Evolutionary conservation across 2,797 vertebrate species (phyloP), one percentile per base, ranked within the genome.

Genomic region (Centropyge bicolor): DNA sequence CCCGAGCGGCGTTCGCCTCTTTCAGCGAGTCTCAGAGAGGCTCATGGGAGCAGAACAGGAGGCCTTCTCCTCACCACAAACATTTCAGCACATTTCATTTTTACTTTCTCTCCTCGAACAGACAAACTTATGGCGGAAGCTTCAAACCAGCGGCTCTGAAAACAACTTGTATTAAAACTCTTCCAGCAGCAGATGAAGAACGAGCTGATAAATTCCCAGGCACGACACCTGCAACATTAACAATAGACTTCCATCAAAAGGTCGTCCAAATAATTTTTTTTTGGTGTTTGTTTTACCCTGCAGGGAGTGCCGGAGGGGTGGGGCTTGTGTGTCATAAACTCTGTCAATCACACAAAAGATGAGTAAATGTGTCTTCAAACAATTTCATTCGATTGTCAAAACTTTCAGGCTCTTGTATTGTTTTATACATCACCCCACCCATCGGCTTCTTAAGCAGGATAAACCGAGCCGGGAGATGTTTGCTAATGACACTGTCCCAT

Each of bases 251-350:
- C 43, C 6, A 80, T 70, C 54, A 48, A 68, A 74, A 49, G 36
- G 24, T 1, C 64, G 51, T 2, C 55, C 49, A 74, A 91, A 88
- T 73, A 74, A 73, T 68, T 52, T 48, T 3, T 41, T 10, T n/a
- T n/a, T n/a, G n/a, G 20, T 81, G 84, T 90, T 90, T 86, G 88
- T 72, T 88, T 84, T 91, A 78, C 64, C 54, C 61, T 70, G 38
- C 75, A 78, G 83, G 82, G 80, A 67, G 80, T 78, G 83, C 52
- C 88, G 8, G 48, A 45, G 17, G 82, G 84, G 78, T 67, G 86
- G 74, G 43, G 78, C 43, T 65, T 31, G 20, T 72, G 22, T 74
- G 36, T 60, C n/a, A 40, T 55, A 51, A 22, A 59, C 20, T 56
- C 72, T 67, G 56, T 80, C 65, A 79, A 10, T 70, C 8, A 22